Evolutionary conservation across 2,888 invertebrate genomes (phyloP), one percentile per base, ranked within the genome.

Genomic region (Ormyrus thymus): DNA sequence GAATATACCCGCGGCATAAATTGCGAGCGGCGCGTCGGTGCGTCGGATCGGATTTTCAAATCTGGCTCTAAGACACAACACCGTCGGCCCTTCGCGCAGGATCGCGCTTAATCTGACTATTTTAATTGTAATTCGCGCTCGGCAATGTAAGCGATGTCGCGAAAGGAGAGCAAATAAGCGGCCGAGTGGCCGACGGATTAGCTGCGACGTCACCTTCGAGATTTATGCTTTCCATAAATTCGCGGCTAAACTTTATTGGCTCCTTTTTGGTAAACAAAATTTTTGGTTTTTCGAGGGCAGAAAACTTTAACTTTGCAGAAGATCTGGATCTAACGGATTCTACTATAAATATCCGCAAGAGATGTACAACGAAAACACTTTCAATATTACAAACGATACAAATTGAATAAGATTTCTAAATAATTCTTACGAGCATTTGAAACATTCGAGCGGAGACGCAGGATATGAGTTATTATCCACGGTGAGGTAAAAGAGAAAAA

Each of bases 151-250:
- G 9, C 11, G 59, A 29, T 29, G 29, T 29, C 10, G 53, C 15
- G 45, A 8, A 7, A 53, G 9, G 45, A 15, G 13, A 61, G 53
- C 68, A 69, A 66, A 65, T 55, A 66, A 51, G 48, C 51, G 58
- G 1, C 4, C 15, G 55, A 45, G 29, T 55, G 29, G n/a, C 55
- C 46, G 10, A 45, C 46, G 65, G 74, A 62, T 79, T 79, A 79
- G 74, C 13, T 0, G 11, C 10, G 11, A 46, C 64, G 48, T 43
- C 1, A 3, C 9, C 7, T 29, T 29, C 15, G 1, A 11, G 65
- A 79, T 79, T 79, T 79, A 79, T 65, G 65, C n/a, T 70, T 70
- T 74, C 69, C 66, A 43, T 66, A 79, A 75, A 79, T 75, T 66
- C 59, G 9, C 69, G 43, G 51, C 59, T 29, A 4, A 29, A 29